A percentile compares a stretch with the other conserved stretches of the same genome.
These are phyloP conservation scores for Lemur catta DNA, from an alignment of 2,797 vertebrate species.

Conservation along the genomic window DNA sequence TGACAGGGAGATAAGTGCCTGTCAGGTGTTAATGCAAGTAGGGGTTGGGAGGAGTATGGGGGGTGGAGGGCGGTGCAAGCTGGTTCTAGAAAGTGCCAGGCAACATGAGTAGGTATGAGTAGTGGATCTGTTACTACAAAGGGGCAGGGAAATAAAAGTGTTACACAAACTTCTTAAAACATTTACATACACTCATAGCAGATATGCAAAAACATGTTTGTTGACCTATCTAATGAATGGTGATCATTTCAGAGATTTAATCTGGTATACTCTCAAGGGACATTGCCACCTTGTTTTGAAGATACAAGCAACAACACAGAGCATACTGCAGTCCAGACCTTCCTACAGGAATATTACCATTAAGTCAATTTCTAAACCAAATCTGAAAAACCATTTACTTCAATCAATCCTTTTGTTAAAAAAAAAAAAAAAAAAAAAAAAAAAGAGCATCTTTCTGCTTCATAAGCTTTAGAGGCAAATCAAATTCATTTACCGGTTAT, in stretches of 20 bases:
- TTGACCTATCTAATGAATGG: not conserved
- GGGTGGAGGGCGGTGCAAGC: not conserved
- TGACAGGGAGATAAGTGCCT: constrained; percentile 16
- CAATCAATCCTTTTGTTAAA: not conserved
- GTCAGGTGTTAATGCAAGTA: not conserved
- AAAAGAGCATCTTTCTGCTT: not conserved
- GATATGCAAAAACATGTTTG: not conserved
- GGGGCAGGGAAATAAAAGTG: not conserved
- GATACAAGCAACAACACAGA: not conserved
- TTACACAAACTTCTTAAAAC: not conserved
- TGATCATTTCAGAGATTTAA: not conserved
- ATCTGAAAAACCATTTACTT: constrained; percentile 12
- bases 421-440: too few relatives aligned
- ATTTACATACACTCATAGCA: not conserved
- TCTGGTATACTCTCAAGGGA: not conserved
- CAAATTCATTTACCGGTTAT: not conserved
- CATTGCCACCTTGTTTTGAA: not conserved
- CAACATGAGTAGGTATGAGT: accelerated
- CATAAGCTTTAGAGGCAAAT: constrained; percentile 1
- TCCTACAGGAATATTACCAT: not conserved
- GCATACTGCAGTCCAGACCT: not conserved
- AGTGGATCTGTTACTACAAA: not conserved
- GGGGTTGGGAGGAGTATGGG: not conserved
- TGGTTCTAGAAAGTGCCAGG: not conserved
- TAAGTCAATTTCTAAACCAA: constrained; percentile 26